These are phyloP conservation scores for Eonycteris spelaea DNA, from an alignment of 2,113 vertebrate species.

Conservation along the genomic window DNA sequence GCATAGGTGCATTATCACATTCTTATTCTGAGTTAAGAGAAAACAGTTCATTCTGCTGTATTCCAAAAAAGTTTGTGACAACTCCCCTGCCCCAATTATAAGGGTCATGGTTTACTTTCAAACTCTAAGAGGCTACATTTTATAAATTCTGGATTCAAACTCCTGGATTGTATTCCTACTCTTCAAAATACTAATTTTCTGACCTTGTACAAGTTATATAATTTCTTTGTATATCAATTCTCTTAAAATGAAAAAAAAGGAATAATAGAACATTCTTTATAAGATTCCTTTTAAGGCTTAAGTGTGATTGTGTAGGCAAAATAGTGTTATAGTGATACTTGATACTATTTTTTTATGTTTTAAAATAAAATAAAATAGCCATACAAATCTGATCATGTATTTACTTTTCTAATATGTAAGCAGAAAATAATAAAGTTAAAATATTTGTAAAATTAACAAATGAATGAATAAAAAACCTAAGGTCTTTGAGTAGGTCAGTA, in stretches of 20 bases:
- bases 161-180: neutral
- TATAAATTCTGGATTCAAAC: neutral
- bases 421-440: neutral
- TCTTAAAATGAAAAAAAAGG: neutral
- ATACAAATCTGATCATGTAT: neutral
- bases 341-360: neutral
- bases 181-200: slow-evolving; percentile 8
- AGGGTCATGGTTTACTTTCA: neutral
- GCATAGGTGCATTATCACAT: neutral
- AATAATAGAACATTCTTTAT: neutral
- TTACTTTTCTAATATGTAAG: neutral
- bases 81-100: neutral
- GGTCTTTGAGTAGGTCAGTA: neutral
- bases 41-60: neutral
- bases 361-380: slow-evolving; percentile 8
- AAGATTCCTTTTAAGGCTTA: neutral
- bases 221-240: neutral
- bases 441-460: neutral
- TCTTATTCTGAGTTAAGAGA: neutral
- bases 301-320: neutral
- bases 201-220: neutral
- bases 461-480: neutral
- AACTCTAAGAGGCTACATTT: neutral
- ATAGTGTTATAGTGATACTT: neutral
- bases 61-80: neutral